Conservation (phyloP, 2,113 vertebrate species). For the Seriola quinqueradiata region DNA sequence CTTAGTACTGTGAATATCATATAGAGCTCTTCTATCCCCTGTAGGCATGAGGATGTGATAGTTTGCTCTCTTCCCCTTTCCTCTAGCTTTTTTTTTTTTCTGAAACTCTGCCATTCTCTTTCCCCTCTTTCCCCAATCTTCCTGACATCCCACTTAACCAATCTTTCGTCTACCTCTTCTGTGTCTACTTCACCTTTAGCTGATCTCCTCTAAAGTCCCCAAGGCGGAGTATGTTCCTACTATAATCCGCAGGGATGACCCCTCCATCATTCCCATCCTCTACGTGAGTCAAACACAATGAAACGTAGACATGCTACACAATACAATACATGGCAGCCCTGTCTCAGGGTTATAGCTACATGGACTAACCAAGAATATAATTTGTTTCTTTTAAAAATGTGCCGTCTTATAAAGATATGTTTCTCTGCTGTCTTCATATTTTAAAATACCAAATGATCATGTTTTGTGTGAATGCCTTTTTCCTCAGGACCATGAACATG, state of each 20-base stretch:
- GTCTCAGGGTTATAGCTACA: neutral
- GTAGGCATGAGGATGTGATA: neutral
- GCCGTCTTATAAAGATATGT: neutral
- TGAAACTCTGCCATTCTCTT: neutral
- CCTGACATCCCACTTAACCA: neutral
- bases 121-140: neutral
- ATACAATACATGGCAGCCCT: neutral
- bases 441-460: neutral
- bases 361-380: neutral
- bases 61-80: neutral
- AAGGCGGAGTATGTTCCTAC: conserved; percentile 98
- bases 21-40: conserved; percentile 4
- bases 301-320: conserved; percentile 1
- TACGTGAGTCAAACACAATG: conserved; percentile 88
- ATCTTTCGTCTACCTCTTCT: neutral
- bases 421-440: neutral
- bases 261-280: conserved; percentile 98
- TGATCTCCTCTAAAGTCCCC: conserved; percentile 99
- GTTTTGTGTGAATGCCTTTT: neutral
- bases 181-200: conserved; percentile 80
- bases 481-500: conserved; percentile 96
- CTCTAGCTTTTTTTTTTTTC: neutral
- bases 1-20: neutral
- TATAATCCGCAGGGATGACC: conserved; percentile 95
- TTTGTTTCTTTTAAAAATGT: too few relatives aligned